Evolutionary conservation across 2,888 invertebrate genomes (phyloP).

Genomic region (Callimorpha dominula): DNA sequence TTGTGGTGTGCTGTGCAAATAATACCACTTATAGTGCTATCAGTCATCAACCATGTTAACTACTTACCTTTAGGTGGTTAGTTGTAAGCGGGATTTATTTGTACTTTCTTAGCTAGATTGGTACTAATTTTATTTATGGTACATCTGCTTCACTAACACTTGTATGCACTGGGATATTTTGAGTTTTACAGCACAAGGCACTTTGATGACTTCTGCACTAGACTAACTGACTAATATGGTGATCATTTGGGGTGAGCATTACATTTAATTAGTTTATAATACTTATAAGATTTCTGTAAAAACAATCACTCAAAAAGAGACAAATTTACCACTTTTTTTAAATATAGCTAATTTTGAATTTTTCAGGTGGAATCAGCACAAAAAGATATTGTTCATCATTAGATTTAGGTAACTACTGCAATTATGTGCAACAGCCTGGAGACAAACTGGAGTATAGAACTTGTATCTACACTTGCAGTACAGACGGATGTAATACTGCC

Average conservation of each 20-base stretch:
- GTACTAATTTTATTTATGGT: not conserved
- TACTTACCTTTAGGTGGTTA: no score
- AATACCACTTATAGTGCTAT: no score
- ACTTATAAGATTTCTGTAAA: no score
- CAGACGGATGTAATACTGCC: conserved; percentile 94
- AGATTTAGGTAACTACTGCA: conserved; percentile 95
- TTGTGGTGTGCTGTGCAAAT: no score
- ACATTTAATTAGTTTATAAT: not conserved
- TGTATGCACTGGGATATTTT: conserved; percentile 48
- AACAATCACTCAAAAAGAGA: no score
- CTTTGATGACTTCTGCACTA: conserved; percentile 25
- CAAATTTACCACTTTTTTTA: not conserved
- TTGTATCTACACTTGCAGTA: conserved; percentile 94
- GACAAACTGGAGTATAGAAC: conserved; percentile 94
- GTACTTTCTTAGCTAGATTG: no score
- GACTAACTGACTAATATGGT: conserved; percentile 40
- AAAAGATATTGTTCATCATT: conserved; percentile 95
- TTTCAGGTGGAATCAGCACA: conserved; percentile 94
- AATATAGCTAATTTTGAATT: not conserved
- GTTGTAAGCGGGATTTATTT: no score
- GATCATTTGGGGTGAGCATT: conserved; percentile 37
- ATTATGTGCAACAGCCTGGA: conserved; percentile 94
- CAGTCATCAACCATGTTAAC: no score
- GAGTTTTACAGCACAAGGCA: conserved; percentile 60
- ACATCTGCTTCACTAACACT: conserved; percentile 13